Percentiles rank a stretch among this genome's conserved stretches.
phyloP scores from a whole-genome alignment of 1,140 invertebrate genomes.

The Camponotus pennsylvanicus region DNA sequence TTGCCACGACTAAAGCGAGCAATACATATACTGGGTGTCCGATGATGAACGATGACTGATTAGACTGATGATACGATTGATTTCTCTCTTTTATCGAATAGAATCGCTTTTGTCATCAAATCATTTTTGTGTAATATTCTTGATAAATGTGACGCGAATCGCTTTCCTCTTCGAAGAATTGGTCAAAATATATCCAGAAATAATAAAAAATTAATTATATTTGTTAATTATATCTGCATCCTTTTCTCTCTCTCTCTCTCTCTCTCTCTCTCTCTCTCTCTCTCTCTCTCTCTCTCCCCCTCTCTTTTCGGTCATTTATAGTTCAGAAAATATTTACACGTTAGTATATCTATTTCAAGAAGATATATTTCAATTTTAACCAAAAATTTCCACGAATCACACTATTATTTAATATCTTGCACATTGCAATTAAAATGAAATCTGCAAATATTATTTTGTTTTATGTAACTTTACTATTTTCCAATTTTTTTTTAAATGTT shows the following conservation, averaged over 20 bases:
- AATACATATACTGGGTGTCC: not conserved
- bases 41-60: not conserved
- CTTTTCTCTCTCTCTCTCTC: not conserved
- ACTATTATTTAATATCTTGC: not conserved
- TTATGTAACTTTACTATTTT: not conserved
- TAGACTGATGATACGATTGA: not conserved
- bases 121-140: not conserved
- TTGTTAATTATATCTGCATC: not conserved
- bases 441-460: not conserved
- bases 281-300: not conserved
- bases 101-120: not conserved
- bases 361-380: not conserved
- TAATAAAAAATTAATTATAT: not conserved
- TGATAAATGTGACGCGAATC: not conserved
- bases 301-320: not conserved
- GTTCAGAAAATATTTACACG: no score
- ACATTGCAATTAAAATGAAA: not conserved
- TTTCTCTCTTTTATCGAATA: not conserved
- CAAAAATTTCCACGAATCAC: not conserved
- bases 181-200: not conserved
- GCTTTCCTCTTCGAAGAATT: not conserved
- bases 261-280: not conserved
- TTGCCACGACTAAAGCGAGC: constrained; percentile 13
- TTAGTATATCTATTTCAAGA: not conserved
- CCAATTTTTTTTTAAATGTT: not conserved